A percentile compares a stretch with the other conserved stretches of the same genome.
Evolutionary conservation across 2,797 vertebrate genomes (phyloP).

Genomic region (Muraenolepis orangiensis): DNA sequence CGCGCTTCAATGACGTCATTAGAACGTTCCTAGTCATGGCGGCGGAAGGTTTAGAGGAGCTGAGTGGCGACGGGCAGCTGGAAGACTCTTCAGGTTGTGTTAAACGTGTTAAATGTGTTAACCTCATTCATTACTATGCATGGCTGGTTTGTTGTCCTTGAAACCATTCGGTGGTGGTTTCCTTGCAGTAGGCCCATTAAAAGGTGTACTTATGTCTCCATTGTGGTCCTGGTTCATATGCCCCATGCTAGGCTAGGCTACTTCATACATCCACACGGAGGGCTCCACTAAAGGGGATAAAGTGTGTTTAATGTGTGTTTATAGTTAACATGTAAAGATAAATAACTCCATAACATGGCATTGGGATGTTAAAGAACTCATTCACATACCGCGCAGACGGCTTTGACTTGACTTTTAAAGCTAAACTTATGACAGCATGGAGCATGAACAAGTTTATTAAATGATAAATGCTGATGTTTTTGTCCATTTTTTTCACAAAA

Average conservation of each 20-base stretch:
- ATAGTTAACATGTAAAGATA: neutral
- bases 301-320: neutral
- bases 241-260: slow-evolving; percentile 56
- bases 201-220: neutral
- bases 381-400: neutral
- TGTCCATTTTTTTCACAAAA: no score
- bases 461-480: neutral
- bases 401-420: neutral
- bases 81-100: slow-evolving; percentile 63
- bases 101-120: neutral
- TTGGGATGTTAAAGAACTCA: neutral
- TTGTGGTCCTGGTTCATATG: slow-evolving; percentile 3
- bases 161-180: neutral
- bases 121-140: no score
- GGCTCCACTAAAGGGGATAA: neutral
- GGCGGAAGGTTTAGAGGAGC: slow-evolving; percentile 66
- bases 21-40: slow-evolving; percentile 66
- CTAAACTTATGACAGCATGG: neutral
- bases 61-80: slow-evolving; percentile 65
- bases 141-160: no score
- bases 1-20: slow-evolving; percentile 57
- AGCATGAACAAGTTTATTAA: neutral
- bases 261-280: slow-evolving; percentile 3
- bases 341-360: no score
- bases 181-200: neutral